Evolutionary conservation across 2,888 invertebrate species (phyloP).

Genomic region (Anodontia alba): DNA sequence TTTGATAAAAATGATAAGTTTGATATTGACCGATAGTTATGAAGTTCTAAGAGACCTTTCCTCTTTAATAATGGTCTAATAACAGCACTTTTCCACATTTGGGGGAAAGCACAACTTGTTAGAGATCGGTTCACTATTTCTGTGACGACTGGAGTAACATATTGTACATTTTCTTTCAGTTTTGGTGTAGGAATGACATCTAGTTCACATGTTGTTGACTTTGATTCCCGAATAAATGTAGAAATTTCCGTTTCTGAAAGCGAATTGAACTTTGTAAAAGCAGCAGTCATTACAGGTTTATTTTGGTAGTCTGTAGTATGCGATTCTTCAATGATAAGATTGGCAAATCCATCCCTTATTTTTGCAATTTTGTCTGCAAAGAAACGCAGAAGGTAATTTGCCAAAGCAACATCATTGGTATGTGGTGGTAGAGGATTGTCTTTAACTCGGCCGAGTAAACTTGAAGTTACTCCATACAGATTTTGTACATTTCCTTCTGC

Average conservation of each 20-base stretch:
- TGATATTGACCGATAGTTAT: constrained; percentile 44
- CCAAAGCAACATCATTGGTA: constrained; percentile 24
- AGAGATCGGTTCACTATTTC: constrained; percentile 37
- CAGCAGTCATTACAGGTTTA: background rate
- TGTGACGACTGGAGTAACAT: constrained; percentile 27
- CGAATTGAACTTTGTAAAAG: constrained; percentile 17
- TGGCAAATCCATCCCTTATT: constrained; percentile 28
- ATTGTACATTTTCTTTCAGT: constrained; percentile 30
- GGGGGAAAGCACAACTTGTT: constrained; percentile 31
- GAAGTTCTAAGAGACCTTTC: constrained; percentile 37
- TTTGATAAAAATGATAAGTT: constrained; percentile 43
- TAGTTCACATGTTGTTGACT: constrained; percentile 35
- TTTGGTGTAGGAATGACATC: constrained; percentile 32
- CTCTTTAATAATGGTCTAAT: no score
- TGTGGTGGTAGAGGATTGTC: constrained; percentile 37
- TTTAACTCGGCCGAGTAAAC: constrained; percentile 28
- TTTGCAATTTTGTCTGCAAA: constrained; percentile 33
- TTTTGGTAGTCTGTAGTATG: background rate
- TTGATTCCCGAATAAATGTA: constrained; percentile 31
- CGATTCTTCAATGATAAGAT: constrained; percentile 9
- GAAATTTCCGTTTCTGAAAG: constrained; percentile 30
- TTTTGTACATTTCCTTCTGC: constrained; percentile 37
- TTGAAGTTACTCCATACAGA: constrained; percentile 25
- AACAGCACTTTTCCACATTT: constrained; percentile 42
- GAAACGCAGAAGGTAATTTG: constrained; percentile 38